A percentile compares a stretch with the other conserved stretches of the same genome.
phyloP scores from a whole-genome alignment of 2,113 vertebrate genomes.

The Rattus rattus region DNA sequence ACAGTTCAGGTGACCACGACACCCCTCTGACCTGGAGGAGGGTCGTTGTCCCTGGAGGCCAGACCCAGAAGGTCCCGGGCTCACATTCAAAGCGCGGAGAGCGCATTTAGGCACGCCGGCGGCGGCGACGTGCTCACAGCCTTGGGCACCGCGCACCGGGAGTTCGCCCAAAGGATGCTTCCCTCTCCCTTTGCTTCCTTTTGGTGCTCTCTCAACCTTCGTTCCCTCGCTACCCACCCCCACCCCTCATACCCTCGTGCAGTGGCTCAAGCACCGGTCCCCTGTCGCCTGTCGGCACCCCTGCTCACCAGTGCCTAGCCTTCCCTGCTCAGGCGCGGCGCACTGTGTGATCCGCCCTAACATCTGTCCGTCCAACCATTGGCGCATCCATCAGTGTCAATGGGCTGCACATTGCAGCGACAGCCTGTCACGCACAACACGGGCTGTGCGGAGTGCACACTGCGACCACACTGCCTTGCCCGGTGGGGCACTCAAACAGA shows the following conservation, averaged over 20 bases:
- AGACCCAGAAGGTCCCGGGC: not conserved
- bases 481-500: not conserved
- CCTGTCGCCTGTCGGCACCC: not conserved
- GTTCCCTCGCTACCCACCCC: not conserved
- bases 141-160: slow-evolving; percentile 78
- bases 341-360: slow-evolving; percentile 95
- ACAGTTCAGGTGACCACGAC: not conserved
- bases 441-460: slow-evolving; percentile 77
- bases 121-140: slow-evolving; percentile 64
- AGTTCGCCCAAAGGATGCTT: slow-evolving; percentile 50
- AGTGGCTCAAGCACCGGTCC: not conserved
- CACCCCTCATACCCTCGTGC: not conserved
- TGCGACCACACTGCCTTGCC: not conserved
- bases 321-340: slow-evolving; percentile 87
- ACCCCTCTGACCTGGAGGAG: not conserved
- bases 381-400: slow-evolving; percentile 97
- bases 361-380: slow-evolving; percentile 98
- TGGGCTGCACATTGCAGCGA: slow-evolving; percentile 86
- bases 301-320: slow-evolving; percentile 19
- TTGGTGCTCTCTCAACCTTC: not conserved
- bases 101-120: slow-evolving; percentile 70
- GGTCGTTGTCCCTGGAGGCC: slow-evolving; percentile 15
- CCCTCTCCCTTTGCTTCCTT: not conserved
- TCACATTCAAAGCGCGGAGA: not conserved
- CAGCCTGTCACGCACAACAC: slow-evolving; percentile 85